Evolutionary conservation across 2,888 invertebrate genomes (phyloP).

Genomic region (Andricus curvator): DNA sequence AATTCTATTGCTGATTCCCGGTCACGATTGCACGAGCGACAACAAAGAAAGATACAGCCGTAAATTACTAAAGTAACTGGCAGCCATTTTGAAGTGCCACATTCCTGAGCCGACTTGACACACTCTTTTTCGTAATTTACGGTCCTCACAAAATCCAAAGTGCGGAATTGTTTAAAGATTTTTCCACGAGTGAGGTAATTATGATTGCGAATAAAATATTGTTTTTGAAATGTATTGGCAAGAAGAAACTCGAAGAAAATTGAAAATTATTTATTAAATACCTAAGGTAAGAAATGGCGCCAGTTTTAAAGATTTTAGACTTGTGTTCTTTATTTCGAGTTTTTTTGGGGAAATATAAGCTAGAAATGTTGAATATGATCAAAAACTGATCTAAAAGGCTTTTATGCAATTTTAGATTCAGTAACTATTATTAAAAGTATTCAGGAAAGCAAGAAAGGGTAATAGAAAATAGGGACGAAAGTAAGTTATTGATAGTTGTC

Average conservation of each 20-base stretch:
- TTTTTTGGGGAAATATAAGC: background rate
- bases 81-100: constrained; percentile 89
- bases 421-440: background rate
- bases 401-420: background rate
- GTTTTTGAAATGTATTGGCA: background rate
- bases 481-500: background rate
- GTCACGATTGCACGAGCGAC: constrained; percentile 68
- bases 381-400: background rate
- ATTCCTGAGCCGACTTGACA: constrained; percentile 80
- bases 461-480: background rate
- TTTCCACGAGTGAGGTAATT: background rate
- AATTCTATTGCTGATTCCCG: constrained; percentile 57
- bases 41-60: constrained; percentile 78
- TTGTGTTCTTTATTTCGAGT: background rate
- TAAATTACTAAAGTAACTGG: constrained; percentile 80
- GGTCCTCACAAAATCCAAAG: constrained; percentile 52
- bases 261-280: constrained; percentile 21
- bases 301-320: constrained; percentile 33
- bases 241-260: background rate
- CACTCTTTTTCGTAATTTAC: constrained; percentile 75
- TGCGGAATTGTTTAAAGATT: constrained; percentile 21
- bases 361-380: background rate
- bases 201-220: background rate
- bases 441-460: background rate
- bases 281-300: constrained; percentile 17